phyloP scores from a whole-genome alignment of 23 tunicate genomes.

The Diplosoma virens region DNA sequence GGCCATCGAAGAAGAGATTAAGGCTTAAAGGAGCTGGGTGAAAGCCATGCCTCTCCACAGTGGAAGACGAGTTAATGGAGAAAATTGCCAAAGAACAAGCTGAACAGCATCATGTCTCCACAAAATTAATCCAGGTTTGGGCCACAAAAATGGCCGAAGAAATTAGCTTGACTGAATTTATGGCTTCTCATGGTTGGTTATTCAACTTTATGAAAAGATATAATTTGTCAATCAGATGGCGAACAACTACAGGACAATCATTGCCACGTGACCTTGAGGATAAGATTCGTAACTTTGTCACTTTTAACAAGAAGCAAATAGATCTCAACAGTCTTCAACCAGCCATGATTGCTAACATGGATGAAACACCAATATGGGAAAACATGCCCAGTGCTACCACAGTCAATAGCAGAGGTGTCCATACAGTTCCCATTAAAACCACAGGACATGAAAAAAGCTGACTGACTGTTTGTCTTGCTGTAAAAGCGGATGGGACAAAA shows the following conservation, averaged over 20 bases:
- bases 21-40: too few relatives aligned
- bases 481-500: too few relatives aligned
- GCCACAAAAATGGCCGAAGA: conserved; percentile 40
- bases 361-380: conserved; percentile 39
- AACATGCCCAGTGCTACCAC: conserved; percentile 49
- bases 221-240: conserved; percentile 19
- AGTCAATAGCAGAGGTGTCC: conserved; percentile 13
- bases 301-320: conserved; percentile 16
- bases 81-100: too few relatives aligned
- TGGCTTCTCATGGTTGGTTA: conserved; percentile 51
- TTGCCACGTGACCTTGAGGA: conserved; percentile 22
- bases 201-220: conserved; percentile 9
- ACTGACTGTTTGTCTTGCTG: too few relatives aligned
- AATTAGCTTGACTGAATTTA: conserved; percentile 37
- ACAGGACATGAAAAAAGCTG: conserved; percentile 29
- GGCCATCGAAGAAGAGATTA: too few relatives aligned
- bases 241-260: conserved; percentile 38
- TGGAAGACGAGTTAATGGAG: too few relatives aligned
- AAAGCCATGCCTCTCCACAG: too few relatives aligned
- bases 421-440: conserved; percentile 27
- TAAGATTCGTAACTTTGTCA: too few relatives aligned
- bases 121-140: too few relatives aligned
- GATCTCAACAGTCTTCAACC: not conserved
- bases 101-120: too few relatives aligned
- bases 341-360: conserved; percentile 33